These are phyloP conservation scores for Pangasius larnaudii DNA, from an alignment of 2,797 vertebrate genomes.

Conservation along the genomic window DNA sequence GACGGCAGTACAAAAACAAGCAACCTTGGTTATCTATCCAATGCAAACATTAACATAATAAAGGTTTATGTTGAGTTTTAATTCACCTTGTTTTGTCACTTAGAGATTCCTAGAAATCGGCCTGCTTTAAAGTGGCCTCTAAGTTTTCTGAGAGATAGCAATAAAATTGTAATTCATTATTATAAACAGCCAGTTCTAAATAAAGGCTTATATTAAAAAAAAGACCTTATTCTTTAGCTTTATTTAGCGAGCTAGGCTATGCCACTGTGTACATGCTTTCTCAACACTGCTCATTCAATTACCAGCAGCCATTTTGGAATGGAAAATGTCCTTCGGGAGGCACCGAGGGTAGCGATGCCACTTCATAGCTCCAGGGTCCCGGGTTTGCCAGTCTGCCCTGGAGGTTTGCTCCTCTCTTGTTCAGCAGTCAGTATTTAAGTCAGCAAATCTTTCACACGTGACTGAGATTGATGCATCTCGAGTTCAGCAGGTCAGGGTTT, in stretches of 20 bases:
- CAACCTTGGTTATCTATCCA: neutral
- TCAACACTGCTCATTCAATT: neutral
- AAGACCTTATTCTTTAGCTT: neutral
- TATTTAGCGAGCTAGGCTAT: neutral
- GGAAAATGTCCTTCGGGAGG: neutral
- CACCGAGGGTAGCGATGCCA: neutral
- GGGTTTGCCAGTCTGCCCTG: neutral
- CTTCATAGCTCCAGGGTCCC: neutral
- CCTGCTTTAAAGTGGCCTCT: neutral
- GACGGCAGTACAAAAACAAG: neutral
- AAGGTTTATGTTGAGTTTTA: neutral
- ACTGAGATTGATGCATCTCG: neutral
- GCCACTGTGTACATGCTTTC: neutral
- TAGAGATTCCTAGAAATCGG: neutral
- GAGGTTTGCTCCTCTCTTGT: neutral
- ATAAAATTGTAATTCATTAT: neutral
- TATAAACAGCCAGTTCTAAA: neutral
- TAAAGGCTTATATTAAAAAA: neutral
- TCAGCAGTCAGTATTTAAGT: neutral
- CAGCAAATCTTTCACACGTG: neutral
- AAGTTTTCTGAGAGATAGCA: neutral
- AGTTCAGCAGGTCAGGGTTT: neutral
- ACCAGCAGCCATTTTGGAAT: neutral
- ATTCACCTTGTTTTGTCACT: neutral
- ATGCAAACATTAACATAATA: neutral